These are phyloP conservation scores for Sminthurinus signatus DNA, from an alignment of 1,140 invertebrate genomes.

Conservation along the genomic window DNA sequence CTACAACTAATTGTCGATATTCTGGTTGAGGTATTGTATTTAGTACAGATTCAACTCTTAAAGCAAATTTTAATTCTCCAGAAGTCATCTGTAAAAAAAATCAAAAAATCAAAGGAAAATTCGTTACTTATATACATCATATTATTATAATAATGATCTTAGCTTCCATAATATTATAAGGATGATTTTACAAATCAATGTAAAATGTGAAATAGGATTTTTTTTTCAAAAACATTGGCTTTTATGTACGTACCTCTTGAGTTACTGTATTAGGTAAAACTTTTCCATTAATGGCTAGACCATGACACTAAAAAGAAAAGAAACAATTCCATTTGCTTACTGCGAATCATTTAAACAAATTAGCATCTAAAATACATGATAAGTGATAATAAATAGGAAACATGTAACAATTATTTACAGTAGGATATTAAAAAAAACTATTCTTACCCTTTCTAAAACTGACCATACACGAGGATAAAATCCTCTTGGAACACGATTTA, in stretches of 20 bases:
- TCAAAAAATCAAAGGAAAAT: constrained; percentile 3
- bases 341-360: background rate
- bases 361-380: background rate
- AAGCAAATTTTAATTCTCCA: constrained; percentile 95
- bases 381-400: constrained; percentile 4
- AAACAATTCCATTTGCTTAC: constrained; percentile 22
- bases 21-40: constrained; percentile 97
- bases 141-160: too few species aligned
- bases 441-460: constrained; percentile 71
- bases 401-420: too few species aligned
- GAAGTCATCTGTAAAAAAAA: constrained; percentile 73
- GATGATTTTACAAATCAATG: too few species aligned
- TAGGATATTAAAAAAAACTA: background rate
- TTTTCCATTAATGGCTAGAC: constrained; percentile 80
- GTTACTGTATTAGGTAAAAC: constrained; percentile 83
- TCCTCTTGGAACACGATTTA: constrained; percentile 92
- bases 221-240: too few species aligned
- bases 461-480: constrained; percentile 94
- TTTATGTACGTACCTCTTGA: constrained; percentile 71
- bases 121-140: background rate
- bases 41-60: constrained; percentile 94
- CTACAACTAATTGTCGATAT: constrained; percentile 94
- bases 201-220: too few species aligned
- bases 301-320: constrained; percentile 71
- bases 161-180: too few species aligned